phyloP scores from a whole-genome alignment of 1,140 invertebrate genomes.

The Calephelis nemesis region DNA sequence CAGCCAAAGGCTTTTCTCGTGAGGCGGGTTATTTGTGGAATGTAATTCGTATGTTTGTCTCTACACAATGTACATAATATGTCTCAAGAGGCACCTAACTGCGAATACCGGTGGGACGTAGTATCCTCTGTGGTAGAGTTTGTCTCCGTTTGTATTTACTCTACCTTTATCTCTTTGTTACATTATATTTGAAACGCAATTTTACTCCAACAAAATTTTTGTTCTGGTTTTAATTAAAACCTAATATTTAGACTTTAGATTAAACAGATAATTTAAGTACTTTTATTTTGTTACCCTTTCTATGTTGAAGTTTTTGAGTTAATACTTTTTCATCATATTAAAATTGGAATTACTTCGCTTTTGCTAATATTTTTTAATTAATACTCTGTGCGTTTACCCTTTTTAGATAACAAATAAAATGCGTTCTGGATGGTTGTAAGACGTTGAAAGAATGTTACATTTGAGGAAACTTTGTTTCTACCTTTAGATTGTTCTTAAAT shows the following conservation, averaged over 20 bases:
- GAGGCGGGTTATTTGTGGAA: neutral
- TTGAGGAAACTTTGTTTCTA: too few species aligned
- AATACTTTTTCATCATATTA: too few species aligned
- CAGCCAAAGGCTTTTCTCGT: constrained; percentile 1
- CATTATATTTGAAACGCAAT: constrained; percentile 10
- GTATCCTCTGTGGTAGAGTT: neutral
- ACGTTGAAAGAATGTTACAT: too few species aligned
- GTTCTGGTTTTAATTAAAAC: constrained; percentile 1
- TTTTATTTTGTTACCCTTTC: too few species aligned
- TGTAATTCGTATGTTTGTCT: constrained; percentile 12
- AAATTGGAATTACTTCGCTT: too few species aligned
- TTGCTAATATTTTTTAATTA: too few species aligned
- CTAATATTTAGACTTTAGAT: neutral
- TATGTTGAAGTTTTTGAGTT: too few species aligned
- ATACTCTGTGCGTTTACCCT: too few species aligned
- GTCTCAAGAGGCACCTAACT: neutral
- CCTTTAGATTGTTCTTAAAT: too few species aligned
- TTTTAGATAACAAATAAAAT: too few species aligned
- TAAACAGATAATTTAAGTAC: too few species aligned
- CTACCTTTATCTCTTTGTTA: constrained; percentile 11
- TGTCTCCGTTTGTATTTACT: constrained; percentile 7
- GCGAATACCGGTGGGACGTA: neutral
- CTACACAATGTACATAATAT: constrained; percentile 9
- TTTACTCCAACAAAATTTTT: neutral
- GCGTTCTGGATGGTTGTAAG: too few species aligned